Conservation (phyloP, 2,797 vertebrate genomes). For the Ataeniobius toweri region DNA sequence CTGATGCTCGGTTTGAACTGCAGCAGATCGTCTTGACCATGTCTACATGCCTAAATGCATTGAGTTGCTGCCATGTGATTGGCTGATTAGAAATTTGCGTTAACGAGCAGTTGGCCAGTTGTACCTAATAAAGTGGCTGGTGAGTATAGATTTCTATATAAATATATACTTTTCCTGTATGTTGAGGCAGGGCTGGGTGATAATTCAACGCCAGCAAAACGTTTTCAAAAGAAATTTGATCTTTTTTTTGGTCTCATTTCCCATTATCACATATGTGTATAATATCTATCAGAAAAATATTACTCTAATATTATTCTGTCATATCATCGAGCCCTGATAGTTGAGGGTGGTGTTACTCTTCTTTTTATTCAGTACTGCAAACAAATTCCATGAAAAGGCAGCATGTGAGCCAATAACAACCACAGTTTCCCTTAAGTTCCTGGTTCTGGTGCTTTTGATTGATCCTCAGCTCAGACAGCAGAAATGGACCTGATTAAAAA, state of each 20-base stretch:
- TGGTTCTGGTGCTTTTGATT: background rate
- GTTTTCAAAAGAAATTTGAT: conserved; percentile 7
- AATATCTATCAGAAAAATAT: conserved; percentile 46
- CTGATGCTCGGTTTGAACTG: no score
- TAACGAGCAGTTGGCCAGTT: no score
- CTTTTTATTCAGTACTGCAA: conserved; percentile 18
- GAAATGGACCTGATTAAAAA: background rate
- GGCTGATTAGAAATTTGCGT: no score
- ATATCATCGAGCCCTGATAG: conserved; percentile 22
- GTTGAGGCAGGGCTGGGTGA: conserved; percentile 23
- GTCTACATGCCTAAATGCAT: no score
- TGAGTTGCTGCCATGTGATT: no score
- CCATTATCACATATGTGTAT: conserved; percentile 4
- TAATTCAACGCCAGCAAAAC: conserved; percentile 7
- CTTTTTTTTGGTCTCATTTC: conserved; percentile 17
- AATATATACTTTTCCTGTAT: background rate
- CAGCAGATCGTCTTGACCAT: no score
- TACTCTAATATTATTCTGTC: conserved; percentile 13
- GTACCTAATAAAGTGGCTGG: no score
- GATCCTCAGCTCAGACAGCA: background rate
- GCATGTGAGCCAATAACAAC: no score
- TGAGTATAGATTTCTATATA: conserved; percentile 5
- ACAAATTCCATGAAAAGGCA: conserved; percentile 45
- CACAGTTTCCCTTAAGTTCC: background rate
- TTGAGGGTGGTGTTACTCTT: conserved; percentile 8